Evolutionary conservation across 2,888 invertebrate genomes (phyloP).

Genomic region (Schizotus pectinicornis): DNA sequence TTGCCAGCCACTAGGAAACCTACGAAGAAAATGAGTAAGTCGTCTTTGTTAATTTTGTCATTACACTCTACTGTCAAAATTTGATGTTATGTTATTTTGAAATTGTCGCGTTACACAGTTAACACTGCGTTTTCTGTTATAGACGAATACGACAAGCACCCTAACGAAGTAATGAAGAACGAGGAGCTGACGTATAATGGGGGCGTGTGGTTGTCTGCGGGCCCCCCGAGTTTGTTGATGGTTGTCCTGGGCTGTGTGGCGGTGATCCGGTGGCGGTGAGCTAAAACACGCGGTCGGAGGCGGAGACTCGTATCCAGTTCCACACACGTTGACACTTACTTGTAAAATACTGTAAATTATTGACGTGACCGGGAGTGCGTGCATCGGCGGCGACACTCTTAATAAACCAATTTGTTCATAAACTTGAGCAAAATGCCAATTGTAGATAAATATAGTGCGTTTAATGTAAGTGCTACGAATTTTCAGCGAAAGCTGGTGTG

Average conservation of each 20-base stretch:
- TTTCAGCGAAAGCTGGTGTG: constrained; percentile 31
- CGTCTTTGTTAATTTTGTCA: no score
- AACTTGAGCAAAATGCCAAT: constrained; percentile 25
- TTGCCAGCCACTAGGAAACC: constrained; percentile 61
- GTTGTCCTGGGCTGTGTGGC: constrained; percentile 45
- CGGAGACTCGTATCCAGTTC: constrained; percentile 32
- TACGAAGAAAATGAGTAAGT: constrained; percentile 68
- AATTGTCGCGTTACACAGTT: background rate
- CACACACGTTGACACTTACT: constrained; percentile 35
- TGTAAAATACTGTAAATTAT: constrained; percentile 35
- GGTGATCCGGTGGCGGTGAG: constrained; percentile 51
- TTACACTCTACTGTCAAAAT: no score
- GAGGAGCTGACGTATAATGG: constrained; percentile 82
- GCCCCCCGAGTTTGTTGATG: constrained; percentile 43
- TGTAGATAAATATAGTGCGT: constrained; percentile 31
- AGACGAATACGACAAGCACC: constrained; percentile 87
- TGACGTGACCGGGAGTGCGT: constrained; percentile 24
- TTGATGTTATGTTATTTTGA: no score
- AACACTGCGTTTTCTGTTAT: constrained; percentile 49
- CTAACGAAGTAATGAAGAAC: constrained; percentile 89
- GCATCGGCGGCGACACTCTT: constrained; percentile 23
- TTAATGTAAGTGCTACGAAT: constrained; percentile 27
- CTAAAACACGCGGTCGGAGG: constrained; percentile 38
- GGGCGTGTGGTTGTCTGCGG: constrained; percentile 47
- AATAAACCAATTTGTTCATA: constrained; percentile 21